Base-by-base conservation (phyloP, 2,888 invertebrate species). In the Orthonevra nobilis region DNA sequence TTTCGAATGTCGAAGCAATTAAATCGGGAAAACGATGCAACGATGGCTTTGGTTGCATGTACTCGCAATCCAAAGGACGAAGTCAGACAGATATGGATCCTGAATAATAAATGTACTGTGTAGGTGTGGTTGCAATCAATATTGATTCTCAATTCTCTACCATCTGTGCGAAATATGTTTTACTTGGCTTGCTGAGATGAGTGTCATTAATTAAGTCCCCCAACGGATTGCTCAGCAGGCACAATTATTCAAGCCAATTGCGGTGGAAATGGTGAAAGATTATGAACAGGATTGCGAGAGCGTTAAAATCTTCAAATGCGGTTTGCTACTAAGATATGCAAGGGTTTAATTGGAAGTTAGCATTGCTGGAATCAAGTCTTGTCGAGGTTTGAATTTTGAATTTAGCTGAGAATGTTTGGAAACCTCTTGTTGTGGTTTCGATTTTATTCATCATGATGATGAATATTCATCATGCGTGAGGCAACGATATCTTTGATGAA, bases 1-100 rank as follows among this genome's bases (percentile, higher is more conserved):
- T 50, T 44, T 34, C 23, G 32, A 20, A 60, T 60, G 60, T 12
- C 44, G n/a, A 60, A 69, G 60, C 44, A 69, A 69, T 69, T 69
- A 69, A 19, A 23, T 26, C 26, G 42, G 2, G 34, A 28, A 36
- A 9, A 19, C 12, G 38, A 46, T 46, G 44, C 42, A 28, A 7
- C 9, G 1, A 19, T 3, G 30, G 9, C 9, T 1, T 19, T 2
- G 19, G 12, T 1, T 32, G 7, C 5, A 10, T 30, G 36, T 9
- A 23, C 23, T 23, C 23, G 23, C 3, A 23, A 1, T 1, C 3
- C 14, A 12, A 34, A 9, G 2, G 30, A 20, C 12, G 2, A 1
- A 17, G 14, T 2, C 32, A 50, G 10, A 15, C 32, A 50, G 32
- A 50, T 10, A 30, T 15, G 40, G 23, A 34, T 38, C 28, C 12